Percentiles rank a stretch among this genome's conserved stretches.
Evolutionary conservation across 1,140 invertebrate species (phyloP).

Genomic region (Papilio polytes): DNA sequence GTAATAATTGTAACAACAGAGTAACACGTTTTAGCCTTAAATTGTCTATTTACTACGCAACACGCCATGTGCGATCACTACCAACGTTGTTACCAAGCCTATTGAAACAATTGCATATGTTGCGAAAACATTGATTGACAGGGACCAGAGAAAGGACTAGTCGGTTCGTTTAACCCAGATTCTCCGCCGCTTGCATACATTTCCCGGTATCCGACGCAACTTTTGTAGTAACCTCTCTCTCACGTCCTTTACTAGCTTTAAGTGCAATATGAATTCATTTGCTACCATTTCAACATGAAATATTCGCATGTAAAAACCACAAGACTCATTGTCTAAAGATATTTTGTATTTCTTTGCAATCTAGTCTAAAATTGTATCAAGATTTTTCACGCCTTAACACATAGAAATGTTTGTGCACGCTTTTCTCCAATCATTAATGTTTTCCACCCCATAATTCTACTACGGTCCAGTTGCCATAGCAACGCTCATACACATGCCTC

Average conservation of each 20-base stretch:
- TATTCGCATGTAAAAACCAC: neutral
- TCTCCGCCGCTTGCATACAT: neutral
- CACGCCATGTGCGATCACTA: neutral
- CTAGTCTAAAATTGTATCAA: neutral
- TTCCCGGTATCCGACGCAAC: neutral
- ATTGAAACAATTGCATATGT: neutral
- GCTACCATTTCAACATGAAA: neutral
- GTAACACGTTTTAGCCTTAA: neutral
- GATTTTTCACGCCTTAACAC: neutral
- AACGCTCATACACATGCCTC: conserved; percentile 21
- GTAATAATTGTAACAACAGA: neutral
- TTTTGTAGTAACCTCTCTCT: conserved; percentile 11
- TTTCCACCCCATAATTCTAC: conserved; percentile 29
- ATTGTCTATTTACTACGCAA: neutral
- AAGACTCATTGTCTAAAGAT: neutral
- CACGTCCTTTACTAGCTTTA: neutral
- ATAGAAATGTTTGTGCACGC: neutral
- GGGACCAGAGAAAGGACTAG: neutral
- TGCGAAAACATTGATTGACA: conserved; percentile 24
- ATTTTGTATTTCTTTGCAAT: neutral
- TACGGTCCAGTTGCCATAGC: conserved; percentile 42
- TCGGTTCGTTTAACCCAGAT: conserved; percentile 7
- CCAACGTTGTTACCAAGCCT: neutral
- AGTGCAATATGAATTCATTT: neutral
- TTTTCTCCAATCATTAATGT: conserved; percentile 26